These are phyloP conservation scores for Manis crassicaudata DNA, from an alignment of 2,797 vertebrate species.

Conservation along the genomic window DNA sequence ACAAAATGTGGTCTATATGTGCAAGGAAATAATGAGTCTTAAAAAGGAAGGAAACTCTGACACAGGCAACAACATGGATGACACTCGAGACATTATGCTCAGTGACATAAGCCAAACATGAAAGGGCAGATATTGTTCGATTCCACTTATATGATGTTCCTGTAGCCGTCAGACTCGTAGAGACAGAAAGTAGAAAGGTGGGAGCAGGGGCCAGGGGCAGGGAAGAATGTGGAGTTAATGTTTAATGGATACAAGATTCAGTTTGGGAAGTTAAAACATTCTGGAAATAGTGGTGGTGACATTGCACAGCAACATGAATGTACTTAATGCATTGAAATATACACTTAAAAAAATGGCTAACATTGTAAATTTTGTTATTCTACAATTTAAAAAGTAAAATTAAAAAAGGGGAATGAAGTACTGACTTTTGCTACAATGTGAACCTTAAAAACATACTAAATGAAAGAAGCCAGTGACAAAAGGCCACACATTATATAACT, in stretches of 20 bases:
- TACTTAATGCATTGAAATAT: not conserved
- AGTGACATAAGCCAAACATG: not conserved
- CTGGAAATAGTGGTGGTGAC: not conserved
- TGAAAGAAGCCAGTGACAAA: not conserved
- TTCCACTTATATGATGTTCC: not conserved
- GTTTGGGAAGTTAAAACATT: not conserved
- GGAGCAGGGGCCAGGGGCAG: not conserved
- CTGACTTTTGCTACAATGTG: not conserved
- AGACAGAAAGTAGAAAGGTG: not conserved
- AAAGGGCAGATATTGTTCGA: not conserved
- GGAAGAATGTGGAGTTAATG: not conserved
- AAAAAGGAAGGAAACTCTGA: not conserved
- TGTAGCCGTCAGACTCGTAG: not conserved
- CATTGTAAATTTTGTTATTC: not conserved
- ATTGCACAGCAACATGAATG: not conserved
- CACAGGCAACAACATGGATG: not conserved
- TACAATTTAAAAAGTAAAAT: constrained; percentile 17
- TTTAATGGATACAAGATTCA: not conserved
- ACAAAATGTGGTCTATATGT: not conserved
- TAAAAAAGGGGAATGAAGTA: not conserved
- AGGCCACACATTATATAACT: not conserved
- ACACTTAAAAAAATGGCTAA: not conserved
- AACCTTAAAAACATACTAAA: not conserved
- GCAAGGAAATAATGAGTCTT: not conserved
- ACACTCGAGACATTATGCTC: not conserved